phyloP scores from a whole-genome alignment of 1,140 invertebrate genomes.

The Metopolophium dirhodum region DNA sequence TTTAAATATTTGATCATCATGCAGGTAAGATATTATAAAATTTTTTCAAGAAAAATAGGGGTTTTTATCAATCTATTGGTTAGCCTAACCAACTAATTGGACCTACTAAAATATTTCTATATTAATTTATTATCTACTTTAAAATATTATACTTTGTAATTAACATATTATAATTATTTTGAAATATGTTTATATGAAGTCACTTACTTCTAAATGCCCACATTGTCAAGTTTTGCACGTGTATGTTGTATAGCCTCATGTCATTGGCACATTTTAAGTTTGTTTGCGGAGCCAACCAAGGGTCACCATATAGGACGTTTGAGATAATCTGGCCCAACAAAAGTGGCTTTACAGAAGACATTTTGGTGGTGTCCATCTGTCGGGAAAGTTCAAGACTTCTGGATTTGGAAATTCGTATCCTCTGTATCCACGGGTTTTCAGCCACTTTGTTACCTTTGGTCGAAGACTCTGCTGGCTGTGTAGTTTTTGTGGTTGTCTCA shows the following conservation, averaged over 20 bases:
- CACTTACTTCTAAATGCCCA: conserved; percentile 41
- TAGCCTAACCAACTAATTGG: no score
- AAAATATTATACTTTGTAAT: not conserved
- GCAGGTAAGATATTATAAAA: no score
- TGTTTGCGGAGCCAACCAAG: not conserved
- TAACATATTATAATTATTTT: not conserved
- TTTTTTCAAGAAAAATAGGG: no score
- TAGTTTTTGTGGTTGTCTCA: not conserved
- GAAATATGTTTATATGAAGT: not conserved
- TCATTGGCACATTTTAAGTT: not conserved
- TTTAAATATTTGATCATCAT: no score
- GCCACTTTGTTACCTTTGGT: not conserved
- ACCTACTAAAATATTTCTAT: no score
- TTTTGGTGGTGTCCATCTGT: not conserved
- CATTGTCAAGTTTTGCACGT: not conserved
- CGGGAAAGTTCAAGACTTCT: not conserved
- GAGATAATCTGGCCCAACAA: conserved; percentile 6
- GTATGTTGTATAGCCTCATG: not conserved
- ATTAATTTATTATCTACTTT: not conserved
- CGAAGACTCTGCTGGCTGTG: not conserved
- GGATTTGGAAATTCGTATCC: not conserved
- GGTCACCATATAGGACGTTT: not conserved
- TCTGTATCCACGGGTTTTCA: not conserved
- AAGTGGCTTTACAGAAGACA: not conserved
- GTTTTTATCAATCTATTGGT: no score